Evolutionary conservation across 2,888 invertebrate genomes (phyloP).

Genomic region (Zaprionus lineosus): DNA sequence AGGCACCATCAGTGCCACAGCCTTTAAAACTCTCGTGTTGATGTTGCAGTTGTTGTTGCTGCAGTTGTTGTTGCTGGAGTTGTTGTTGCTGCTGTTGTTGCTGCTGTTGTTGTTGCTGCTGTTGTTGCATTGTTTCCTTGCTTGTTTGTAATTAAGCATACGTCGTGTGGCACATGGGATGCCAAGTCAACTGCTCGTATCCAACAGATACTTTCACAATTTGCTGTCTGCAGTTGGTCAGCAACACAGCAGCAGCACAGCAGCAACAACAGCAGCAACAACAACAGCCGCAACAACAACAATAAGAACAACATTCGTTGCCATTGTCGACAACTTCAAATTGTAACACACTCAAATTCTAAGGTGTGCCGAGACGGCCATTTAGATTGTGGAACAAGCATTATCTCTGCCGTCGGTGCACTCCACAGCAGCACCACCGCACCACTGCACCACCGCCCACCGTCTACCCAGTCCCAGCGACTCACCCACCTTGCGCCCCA

Average conservation of each 20-base stretch:
- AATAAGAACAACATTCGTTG: conserved; percentile 49
- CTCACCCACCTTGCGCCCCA: too few species aligned
- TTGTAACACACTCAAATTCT: conserved; percentile 78
- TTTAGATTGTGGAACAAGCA: conserved; percentile 77
- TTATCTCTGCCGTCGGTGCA: conserved; percentile 55
- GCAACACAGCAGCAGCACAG: conserved; percentile 34
- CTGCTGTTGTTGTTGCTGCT: conserved; percentile 20
- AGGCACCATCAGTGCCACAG: conserved; percentile 47
- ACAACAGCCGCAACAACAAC: conserved; percentile 29
- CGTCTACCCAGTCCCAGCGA: not conserved
- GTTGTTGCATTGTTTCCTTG: conserved; percentile 61
- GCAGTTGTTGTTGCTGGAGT: conserved; percentile 1
- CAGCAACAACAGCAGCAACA: conserved; percentile 24
- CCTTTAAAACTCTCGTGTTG: conserved; percentile 31
- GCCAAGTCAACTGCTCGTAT: conserved; percentile 56
- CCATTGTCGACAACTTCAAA: conserved; percentile 77
- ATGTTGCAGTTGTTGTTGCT: conserved; percentile 3
- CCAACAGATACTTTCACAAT: conserved; percentile 73
- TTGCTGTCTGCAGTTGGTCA: conserved; percentile 70
- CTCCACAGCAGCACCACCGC: not conserved
- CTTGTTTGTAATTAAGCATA: conserved; percentile 78
- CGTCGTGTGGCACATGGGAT: conserved; percentile 79
- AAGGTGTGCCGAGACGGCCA: conserved; percentile 76
- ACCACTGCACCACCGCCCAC: not conserved
- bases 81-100: conserved; percentile 30